Conservation (phyloP, 2,113 vertebrate genomes). For the Triplophysa tibetana region DNA sequence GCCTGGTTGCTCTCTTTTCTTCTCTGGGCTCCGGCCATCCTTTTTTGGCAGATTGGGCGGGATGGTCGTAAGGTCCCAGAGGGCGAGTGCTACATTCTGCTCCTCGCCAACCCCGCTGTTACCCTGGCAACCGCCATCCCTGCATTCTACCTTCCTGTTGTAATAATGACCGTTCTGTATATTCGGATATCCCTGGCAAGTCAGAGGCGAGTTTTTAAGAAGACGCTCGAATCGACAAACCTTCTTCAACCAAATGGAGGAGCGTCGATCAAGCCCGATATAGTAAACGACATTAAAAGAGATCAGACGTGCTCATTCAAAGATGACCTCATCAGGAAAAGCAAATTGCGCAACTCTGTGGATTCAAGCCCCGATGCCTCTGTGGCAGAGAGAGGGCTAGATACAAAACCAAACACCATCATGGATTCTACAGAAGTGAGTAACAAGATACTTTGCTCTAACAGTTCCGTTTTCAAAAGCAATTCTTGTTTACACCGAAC, state of each 20-base stretch:
- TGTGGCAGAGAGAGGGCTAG: background rate
- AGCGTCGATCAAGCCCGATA: background rate
- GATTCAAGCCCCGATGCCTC: background rate
- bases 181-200: constrained; percentile 87
- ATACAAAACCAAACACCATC: background rate
- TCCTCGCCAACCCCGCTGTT: constrained; percentile 85
- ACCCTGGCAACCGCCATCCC: constrained; percentile 87
- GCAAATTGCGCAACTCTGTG: background rate
- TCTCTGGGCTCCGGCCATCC: constrained; percentile 91
- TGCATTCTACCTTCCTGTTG: constrained; percentile 89
- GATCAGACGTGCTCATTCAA: background rate
- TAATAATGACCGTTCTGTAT: constrained; percentile 89
- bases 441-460: background rate
- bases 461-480: background rate
- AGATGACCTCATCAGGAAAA: background rate
- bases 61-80: constrained; percentile 77
- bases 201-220: constrained; percentile 75
- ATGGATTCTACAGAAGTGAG: background rate
- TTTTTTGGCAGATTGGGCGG: constrained; percentile 85
- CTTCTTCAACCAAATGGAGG: background rate
- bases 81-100: constrained; percentile 85
- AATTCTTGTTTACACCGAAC: background rate
- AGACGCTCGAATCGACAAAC: constrained; percentile 61
- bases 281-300: constrained; percentile 50
- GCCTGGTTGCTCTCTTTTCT: constrained; percentile 89